Evolutionary conservation across 2,797 vertebrate species (phyloP).

Genomic region (Vipera latastei): DNA sequence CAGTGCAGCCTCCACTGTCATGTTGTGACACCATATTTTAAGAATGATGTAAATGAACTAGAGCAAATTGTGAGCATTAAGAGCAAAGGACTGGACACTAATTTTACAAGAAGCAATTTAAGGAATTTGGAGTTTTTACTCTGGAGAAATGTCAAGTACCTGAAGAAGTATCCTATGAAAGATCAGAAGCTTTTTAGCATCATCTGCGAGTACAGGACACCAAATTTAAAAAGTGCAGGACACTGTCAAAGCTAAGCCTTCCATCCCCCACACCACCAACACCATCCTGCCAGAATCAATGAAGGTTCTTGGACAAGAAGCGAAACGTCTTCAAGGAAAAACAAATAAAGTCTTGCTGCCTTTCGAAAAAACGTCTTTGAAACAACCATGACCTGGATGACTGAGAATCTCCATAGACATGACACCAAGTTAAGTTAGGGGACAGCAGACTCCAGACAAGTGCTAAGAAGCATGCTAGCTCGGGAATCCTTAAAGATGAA

Average conservation of each 20-base stretch:
- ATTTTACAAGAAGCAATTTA: background rate
- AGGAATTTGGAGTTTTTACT: background rate
- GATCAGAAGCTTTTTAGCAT: background rate
- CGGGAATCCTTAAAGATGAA: background rate
- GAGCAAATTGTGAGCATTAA: background rate
- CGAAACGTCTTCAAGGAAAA: background rate
- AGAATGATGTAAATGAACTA: background rate
- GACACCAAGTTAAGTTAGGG: background rate
- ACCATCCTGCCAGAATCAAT: background rate
- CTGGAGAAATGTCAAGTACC: background rate
- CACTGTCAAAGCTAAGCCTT: background rate
- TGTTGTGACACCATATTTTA: background rate
- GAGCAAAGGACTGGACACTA: background rate
- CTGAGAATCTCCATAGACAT: background rate
- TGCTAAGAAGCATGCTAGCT: background rate
- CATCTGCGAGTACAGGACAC: background rate
- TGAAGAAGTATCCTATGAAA: background rate
- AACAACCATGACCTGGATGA: background rate
- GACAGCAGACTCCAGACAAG: background rate
- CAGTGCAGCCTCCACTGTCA: background rate
- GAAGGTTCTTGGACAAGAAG: background rate
- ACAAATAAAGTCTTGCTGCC: background rate
- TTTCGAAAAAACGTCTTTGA: background rate
- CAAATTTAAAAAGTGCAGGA: background rate
- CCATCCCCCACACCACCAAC: background rate